Evolutionary conservation across 2,888 invertebrate genomes (phyloP).

Genomic region (Branchipolynoe longqiensis): DNA sequence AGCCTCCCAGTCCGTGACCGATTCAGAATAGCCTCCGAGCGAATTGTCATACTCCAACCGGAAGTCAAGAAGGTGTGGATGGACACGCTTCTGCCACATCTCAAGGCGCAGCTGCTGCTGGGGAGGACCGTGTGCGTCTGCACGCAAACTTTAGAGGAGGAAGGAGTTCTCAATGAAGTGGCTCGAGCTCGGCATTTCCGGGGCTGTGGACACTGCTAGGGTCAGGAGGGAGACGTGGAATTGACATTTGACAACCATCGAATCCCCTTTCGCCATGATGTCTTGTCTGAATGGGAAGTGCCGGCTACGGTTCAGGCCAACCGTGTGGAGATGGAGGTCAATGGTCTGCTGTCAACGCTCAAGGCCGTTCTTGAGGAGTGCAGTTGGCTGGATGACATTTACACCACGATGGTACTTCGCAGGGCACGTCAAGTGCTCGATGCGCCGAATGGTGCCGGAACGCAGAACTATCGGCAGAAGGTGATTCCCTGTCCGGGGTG

Average conservation of each 20-base stretch:
- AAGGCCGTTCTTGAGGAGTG: not conserved
- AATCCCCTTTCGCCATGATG: not conserved
- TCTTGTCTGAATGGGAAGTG: slow-evolving; percentile 16
- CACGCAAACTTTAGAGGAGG: too few species aligned
- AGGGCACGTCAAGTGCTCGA: slow-evolving; percentile 10
- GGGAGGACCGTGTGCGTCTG: too few species aligned
- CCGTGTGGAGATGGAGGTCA: not conserved
- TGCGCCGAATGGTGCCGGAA: not conserved
- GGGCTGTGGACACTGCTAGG: too few species aligned
- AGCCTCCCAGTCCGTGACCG: slow-evolving; percentile 11
- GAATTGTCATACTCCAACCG: not conserved
- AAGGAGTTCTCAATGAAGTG: too few species aligned
- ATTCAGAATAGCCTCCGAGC: slow-evolving; percentile 17
- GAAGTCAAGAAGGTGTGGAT: slow-evolving; percentile 8
- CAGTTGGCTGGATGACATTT: slow-evolving; percentile 5
- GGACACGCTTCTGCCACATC: not conserved
- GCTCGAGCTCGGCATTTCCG: too few species aligned
- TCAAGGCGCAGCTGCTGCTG: slow-evolving; percentile 2
- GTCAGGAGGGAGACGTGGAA: too few species aligned
- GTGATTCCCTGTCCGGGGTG: not conserved
- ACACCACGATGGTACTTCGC: slow-evolving; percentile 1
- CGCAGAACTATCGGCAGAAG: not conserved
- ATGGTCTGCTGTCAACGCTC: not conserved
- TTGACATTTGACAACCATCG: too few species aligned
- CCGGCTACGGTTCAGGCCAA: not conserved